Conservation (phyloP, 2,888 invertebrate species). For the Macroteleia sp. region DNA sequence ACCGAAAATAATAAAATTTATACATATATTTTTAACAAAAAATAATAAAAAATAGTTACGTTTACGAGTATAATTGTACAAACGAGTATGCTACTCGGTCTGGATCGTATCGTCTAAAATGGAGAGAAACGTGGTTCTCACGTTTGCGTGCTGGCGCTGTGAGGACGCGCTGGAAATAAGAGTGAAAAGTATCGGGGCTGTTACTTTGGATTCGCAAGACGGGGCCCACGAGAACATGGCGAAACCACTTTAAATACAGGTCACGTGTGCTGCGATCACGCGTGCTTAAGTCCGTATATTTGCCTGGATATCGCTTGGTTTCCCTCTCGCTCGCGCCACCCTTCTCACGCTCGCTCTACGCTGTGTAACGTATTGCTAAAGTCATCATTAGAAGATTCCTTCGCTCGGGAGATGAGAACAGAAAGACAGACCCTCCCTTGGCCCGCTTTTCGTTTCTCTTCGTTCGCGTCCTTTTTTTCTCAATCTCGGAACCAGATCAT, state of each 20-base stretch:
- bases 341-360: constrained; percentile 49
- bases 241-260: constrained; percentile 81
- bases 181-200: constrained; percentile 62
- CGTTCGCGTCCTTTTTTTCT: constrained; percentile 13
- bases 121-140: constrained; percentile 73
- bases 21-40: no score
- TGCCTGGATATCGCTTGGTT: constrained; percentile 68
- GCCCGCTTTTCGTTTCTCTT: constrained; percentile 43
- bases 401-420: constrained; percentile 40
- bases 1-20: no score
- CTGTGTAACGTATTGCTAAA: constrained; percentile 68
- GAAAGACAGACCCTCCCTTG: constrained; percentile 50
- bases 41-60: no score
- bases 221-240: constrained; percentile 65
- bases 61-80: constrained; percentile 50
- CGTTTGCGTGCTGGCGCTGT: constrained; percentile 74
- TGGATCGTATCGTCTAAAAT: constrained; percentile 56
- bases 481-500: constrained; percentile 53
- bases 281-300: constrained; percentile 70
- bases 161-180: constrained; percentile 67
- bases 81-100: constrained; percentile 27
- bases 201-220: constrained; percentile 70
- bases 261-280: constrained; percentile 75
- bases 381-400: constrained; percentile 77
- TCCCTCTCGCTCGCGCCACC: constrained; percentile 43